Conservation (phyloP, 2,113 vertebrate genomes). For the Solea senegalensis region DNA sequence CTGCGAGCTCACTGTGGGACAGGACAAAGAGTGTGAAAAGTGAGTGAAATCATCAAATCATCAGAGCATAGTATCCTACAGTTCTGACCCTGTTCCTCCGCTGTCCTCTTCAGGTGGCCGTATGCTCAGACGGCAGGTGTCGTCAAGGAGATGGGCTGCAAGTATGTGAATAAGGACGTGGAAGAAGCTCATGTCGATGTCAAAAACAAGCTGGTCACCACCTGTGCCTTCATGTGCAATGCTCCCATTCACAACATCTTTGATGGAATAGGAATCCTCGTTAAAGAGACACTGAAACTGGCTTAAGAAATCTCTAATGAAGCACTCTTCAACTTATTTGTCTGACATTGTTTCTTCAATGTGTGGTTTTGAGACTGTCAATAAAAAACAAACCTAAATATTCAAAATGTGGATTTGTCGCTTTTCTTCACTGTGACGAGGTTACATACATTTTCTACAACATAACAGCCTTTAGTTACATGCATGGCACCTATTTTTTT, state of each 20-base stretch:
- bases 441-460: no score
- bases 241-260: conserved; percentile 84
- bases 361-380: no score
- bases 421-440: no score
- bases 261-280: conserved; percentile 85
- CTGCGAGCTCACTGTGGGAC: conserved; percentile 88
- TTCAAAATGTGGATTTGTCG: no score
- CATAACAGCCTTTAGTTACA: no score
- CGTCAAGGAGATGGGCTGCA: conserved; percentile 85
- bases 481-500: no score
- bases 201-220: conserved; percentile 87
- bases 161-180: conserved; percentile 84
- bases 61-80: background rate
- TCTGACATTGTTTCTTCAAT: no score
- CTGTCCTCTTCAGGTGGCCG: conserved; percentile 82
- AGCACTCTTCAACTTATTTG: no score
- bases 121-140: conserved; percentile 79
- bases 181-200: conserved; percentile 82
- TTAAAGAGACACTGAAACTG: conserved; percentile 84
- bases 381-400: no score
- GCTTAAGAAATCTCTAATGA: conserved; percentile 52
- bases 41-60: conserved; percentile 22
- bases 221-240: conserved; percentile 88
- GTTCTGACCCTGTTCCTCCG: background rate
- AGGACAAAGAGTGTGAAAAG: conserved; percentile 81